Conservation (phyloP, 2,797 vertebrate genomes). For the Acanthornis magna region DNA sequence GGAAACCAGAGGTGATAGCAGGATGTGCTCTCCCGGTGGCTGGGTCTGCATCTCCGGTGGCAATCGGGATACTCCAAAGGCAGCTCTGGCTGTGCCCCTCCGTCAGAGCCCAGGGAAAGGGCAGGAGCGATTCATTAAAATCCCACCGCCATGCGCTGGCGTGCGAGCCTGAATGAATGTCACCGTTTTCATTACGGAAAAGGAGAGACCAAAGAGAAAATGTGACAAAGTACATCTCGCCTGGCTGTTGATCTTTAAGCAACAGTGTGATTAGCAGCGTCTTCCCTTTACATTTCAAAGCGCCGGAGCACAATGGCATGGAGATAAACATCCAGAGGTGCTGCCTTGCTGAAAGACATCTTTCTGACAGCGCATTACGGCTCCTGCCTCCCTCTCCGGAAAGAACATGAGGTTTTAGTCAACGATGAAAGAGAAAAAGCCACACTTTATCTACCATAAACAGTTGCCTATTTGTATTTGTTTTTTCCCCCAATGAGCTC, state of each 20-base stretch:
- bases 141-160: not conserved
- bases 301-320: conserved; percentile 31
- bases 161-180: not conserved
- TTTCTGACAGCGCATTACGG: conserved; percentile 23
- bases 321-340: conserved; percentile 59
- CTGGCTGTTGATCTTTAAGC: conserved; percentile 63
- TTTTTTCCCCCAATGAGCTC: not conserved
- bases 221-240: conserved; percentile 49
- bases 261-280: conserved; percentile 50
- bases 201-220: conserved; percentile 49
- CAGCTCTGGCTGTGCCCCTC: not conserved
- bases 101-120: not conserved
- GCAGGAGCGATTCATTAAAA: not conserved
- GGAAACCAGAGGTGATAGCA: not conserved
- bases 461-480: conserved; percentile 52
- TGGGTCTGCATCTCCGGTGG: not conserved
- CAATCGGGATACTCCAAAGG: not conserved
- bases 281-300: conserved; percentile 57
- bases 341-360: conserved; percentile 38
- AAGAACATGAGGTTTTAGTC: conserved; percentile 40
- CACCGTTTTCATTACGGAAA: conserved; percentile 37
- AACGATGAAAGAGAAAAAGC: conserved; percentile 47
- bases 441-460: conserved; percentile 29
- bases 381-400: not conserved
- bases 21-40: not conserved